Evolutionary conservation across 1,140 invertebrate species (phyloP).

Genomic region (Aphelinus atriplicis): DNA sequence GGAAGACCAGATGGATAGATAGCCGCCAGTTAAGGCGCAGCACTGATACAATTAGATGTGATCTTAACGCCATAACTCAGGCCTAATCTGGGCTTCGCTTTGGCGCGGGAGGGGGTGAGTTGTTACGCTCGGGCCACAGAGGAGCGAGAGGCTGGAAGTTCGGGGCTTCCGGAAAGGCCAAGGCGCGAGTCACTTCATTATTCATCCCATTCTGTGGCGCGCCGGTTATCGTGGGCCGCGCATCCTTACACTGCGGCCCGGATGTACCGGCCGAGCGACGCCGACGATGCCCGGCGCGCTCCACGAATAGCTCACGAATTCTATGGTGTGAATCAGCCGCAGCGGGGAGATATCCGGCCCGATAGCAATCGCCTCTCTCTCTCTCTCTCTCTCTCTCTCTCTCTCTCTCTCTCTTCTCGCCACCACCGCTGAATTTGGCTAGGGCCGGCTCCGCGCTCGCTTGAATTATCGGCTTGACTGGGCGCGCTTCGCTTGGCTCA

Average conservation of each 20-base stretch:
- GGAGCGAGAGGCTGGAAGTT: conserved; percentile 1
- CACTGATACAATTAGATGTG: conserved; percentile 67
- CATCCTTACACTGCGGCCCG: conserved; percentile 30
- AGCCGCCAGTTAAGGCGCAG: conserved; percentile 42
- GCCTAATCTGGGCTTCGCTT: conserved; percentile 59
- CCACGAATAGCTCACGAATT: conserved; percentile 52
- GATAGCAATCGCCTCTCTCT: conserved; percentile 28
- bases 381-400: neutral
- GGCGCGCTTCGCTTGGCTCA: conserved; percentile 12
- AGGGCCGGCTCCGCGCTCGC: neutral
- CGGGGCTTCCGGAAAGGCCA: conserved; percentile 41
- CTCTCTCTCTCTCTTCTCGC: neutral
- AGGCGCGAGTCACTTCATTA: conserved; percentile 65
- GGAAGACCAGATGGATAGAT: conserved; percentile 59
- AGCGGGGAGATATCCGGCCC: conserved; percentile 37
- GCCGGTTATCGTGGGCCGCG: conserved; percentile 47
- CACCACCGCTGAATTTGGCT: conserved; percentile 15
- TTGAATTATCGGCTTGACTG: conserved; percentile 45
- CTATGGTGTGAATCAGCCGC: conserved; percentile 46
- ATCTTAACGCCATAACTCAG: conserved; percentile 66
- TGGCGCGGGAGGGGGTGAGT: neutral
- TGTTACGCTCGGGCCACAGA: too few species aligned
- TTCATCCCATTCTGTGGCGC: conserved; percentile 59
- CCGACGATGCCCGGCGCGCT: conserved; percentile 44
- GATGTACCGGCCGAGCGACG: conserved; percentile 53